A percentile compares a stretch with the other conserved stretches of the same genome.
These are phyloP conservation scores for Parotocinclus haroldoi DNA, from an alignment of 2,797 vertebrate genomes.

Conservation along the genomic window DNA sequence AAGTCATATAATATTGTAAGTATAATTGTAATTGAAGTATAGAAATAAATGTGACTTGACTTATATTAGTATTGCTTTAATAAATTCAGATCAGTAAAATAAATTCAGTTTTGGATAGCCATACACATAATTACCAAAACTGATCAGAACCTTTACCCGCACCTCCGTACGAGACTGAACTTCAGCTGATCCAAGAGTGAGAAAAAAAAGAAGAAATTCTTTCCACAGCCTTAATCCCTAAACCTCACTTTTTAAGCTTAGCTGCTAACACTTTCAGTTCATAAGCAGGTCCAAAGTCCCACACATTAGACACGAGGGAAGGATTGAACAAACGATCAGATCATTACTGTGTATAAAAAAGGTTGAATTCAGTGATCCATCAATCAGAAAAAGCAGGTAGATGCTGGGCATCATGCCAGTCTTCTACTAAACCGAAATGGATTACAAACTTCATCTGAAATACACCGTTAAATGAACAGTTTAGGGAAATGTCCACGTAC, in stretches of 20 bases:
- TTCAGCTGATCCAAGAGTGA: not conserved
- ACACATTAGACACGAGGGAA: not conserved
- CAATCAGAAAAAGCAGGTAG: not conserved
- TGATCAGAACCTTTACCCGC: not conserved
- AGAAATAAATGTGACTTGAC: no score
- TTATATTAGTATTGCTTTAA: not conserved
- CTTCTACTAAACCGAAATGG: slow-evolving; percentile 4
- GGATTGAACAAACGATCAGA: not conserved
- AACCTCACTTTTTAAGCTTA: no score
- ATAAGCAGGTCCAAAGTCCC: not conserved
- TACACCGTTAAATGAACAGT: not conserved
- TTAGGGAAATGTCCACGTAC: not conserved
- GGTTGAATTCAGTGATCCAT: not conserved
- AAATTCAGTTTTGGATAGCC: not conserved
- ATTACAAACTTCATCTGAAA: not conserved
- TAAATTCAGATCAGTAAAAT: slow-evolving; percentile 5
- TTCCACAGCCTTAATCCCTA: not conserved
- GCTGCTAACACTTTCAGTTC: not conserved
- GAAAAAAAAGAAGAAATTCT: not conserved
- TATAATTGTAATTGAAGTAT: no score
- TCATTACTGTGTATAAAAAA: slow-evolving; percentile 22
- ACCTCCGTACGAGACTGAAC: not conserved
- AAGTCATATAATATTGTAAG: no score
- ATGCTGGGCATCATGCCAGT: slow-evolving; percentile 15
- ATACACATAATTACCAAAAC: not conserved